A percentile compares a stretch with the other conserved stretches of the same genome.
These are phyloP conservation scores for Megathymus violae DNA, from an alignment of 1,140 invertebrate species.

Conservation along the genomic window DNA sequence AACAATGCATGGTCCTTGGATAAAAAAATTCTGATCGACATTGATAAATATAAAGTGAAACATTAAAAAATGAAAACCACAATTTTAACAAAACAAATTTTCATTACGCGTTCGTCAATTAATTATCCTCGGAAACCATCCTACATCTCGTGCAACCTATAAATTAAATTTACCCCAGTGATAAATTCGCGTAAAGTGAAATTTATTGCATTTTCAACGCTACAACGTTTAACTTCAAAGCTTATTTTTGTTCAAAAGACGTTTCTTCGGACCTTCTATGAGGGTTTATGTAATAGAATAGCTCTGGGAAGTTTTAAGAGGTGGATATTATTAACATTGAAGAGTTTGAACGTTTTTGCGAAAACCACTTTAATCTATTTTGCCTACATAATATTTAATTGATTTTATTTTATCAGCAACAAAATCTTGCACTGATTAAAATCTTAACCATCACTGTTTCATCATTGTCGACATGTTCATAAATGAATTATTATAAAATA, in stretches of 20 bases:
- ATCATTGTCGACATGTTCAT: no score
- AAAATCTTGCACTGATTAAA: no score
- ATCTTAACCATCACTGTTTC: no score
- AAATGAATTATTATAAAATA: no score
- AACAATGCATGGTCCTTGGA: no score
- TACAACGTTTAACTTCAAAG: constrained; percentile 1
- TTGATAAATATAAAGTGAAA: no score
- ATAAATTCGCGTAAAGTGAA: constrained; percentile 18
- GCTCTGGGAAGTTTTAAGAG: constrained; percentile 16
- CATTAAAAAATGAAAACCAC: no score
- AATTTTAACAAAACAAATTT: constrained; percentile 1
- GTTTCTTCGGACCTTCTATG: background rate
- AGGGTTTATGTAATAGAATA: constrained; percentile 14
- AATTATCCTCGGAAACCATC: background rate
- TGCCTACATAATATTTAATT: no score
- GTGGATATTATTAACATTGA: constrained; percentile 20
- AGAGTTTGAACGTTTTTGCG: constrained; percentile 15
- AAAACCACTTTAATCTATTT: no score
- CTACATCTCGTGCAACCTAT: constrained; percentile 17
- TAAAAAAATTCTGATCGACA: no score
- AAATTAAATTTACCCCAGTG: constrained; percentile 16
- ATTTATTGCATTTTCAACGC: constrained; percentile 1
- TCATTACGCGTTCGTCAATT: constrained; percentile 9
- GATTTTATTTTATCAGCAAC: no score
- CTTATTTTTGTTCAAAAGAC: constrained; percentile 6